Evolutionary conservation across 2,113 vertebrate genomes (phyloP).

Genomic region (Dromiciops gliroides): DNA sequence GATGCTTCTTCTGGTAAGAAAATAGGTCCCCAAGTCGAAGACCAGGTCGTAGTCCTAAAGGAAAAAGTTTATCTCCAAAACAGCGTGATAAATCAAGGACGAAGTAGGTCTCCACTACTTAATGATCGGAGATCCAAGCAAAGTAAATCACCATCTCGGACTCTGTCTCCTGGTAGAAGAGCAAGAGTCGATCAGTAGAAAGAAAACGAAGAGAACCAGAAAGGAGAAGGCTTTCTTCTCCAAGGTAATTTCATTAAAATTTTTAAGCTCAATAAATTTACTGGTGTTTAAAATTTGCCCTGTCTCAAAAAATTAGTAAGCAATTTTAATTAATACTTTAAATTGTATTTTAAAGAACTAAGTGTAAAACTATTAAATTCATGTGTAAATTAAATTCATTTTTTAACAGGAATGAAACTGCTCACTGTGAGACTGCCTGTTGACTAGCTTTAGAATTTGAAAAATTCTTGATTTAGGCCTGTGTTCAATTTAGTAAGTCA

Average conservation of each 20-base stretch:
- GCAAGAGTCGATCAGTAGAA: conserved; percentile 92
- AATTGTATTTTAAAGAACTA: background rate
- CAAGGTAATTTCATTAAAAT: conserved; percentile 84
- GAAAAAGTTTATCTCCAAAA: conserved; percentile 92
- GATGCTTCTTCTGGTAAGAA: conserved; percentile 97
- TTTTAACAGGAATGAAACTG: background rate
- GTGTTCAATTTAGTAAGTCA: background rate
- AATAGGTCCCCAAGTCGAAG: conserved; percentile 93
- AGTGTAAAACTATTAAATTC: background rate
- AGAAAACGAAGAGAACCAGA: conserved; percentile 91
- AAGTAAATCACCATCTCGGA: conserved; percentile 91
- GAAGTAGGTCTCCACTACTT: conserved; percentile 85
- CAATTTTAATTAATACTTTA: background rate
- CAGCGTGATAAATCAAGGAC: conserved; percentile 86
- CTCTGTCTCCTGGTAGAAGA: conserved; percentile 88
- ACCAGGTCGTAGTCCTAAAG: conserved; percentile 86
- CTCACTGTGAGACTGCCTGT: background rate
- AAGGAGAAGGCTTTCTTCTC: conserved; percentile 90
- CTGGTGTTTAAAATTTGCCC: background rate
- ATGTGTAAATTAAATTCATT: background rate
- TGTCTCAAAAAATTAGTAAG: background rate
- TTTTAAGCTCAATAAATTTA: background rate
- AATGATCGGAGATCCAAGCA: conserved; percentile 89
- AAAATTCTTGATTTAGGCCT: conserved; percentile 38
- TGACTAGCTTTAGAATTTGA: background rate